A percentile compares a stretch with the other conserved stretches of the same genome.
phyloP scores from a whole-genome alignment of 2,888 invertebrate genomes.

The Watsonalla cultraria region DNA sequence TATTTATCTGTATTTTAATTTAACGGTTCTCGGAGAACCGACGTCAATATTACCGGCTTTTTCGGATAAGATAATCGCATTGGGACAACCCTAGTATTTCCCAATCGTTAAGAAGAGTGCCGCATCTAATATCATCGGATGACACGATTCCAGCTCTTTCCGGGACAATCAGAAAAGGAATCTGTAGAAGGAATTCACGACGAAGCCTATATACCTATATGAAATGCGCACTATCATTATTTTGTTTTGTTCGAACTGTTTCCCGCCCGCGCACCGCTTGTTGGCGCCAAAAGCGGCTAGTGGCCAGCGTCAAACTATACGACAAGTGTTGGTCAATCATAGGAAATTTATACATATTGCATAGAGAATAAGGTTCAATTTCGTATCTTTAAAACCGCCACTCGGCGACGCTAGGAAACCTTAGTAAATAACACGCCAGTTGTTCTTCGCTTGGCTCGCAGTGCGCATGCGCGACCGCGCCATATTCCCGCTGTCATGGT shows the following conservation, averaged over 20 bases:
- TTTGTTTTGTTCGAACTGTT: not conserved
- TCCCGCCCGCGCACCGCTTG: not conserved
- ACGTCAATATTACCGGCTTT: not conserved
- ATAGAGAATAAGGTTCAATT: no score
- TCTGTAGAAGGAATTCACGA: constrained; percentile 29
- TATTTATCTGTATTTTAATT: no score
- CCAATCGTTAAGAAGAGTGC: not conserved
- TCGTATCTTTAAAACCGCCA: no score
- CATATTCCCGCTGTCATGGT: constrained; percentile 59
- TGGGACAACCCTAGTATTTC: no score
- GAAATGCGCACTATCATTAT: not conserved
- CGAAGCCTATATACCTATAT: not conserved
- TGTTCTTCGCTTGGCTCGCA: constrained; percentile 33
- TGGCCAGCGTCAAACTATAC: no score
- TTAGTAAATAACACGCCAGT: no score
- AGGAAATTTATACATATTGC: no score
- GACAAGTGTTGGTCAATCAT: no score
- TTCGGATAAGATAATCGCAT: no score
- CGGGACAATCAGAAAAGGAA: constrained; percentile 34
- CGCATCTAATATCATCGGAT: not conserved
- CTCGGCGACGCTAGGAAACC: no score
- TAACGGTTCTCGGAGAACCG: not conserved
- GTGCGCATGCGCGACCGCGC: constrained; percentile 57
- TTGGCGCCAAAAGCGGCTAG: constrained; percentile 62
- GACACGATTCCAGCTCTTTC: constrained; percentile 20